Evolutionary conservation across 2,797 vertebrate genomes (phyloP), one percentile per base, ranked within the genome.

Genomic region (Steatocranus sp.): DNA sequence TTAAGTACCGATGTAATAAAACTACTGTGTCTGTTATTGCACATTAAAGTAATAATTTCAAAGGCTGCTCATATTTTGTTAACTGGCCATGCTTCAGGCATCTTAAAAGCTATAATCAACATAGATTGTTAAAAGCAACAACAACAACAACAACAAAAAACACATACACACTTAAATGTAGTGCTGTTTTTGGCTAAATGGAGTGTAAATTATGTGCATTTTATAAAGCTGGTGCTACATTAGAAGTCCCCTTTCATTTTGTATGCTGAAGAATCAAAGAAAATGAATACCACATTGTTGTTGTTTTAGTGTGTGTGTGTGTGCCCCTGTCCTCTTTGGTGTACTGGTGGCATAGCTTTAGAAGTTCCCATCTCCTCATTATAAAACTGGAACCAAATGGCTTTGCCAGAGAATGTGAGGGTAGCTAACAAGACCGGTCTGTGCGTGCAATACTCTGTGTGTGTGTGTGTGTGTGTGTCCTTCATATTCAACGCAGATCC

Each of bases 371-470:
- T 92, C 90, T 89, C 90, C 91, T 95, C 94, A 94, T 95, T 95
- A 95, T 89, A 18, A 93, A 95, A 94, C 89, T 94, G 90, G 92
- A 95, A 93, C 94, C 94, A 91, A 94, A 90, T 86, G 85, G 87
- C 87, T 94, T 85, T 89, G 90, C 86, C 88, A 93, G 88, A 86
- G 89, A 91, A 93, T 91, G 91, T 79, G 91, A 93, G 93, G 93
- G 87, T 76, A 86, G 86, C 91, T 94, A 94, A 95, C 93, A 92
- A 94, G 88, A 93, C 89, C 92, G 89, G 88, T 90, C 90, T 94
- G 92, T 93, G 79, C 41, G 89, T 90, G 89, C 80, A 76, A 82
- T 85, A 82, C 54, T 79, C 41, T 89, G 80, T 85, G 82, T 87
- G 32, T 85, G 68, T 11, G 82, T 87, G 43, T 48, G 38, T 88